These are phyloP conservation scores for Chrysopa pallens DNA, from an alignment of 1,140 invertebrate species.

Conservation along the genomic window DNA sequence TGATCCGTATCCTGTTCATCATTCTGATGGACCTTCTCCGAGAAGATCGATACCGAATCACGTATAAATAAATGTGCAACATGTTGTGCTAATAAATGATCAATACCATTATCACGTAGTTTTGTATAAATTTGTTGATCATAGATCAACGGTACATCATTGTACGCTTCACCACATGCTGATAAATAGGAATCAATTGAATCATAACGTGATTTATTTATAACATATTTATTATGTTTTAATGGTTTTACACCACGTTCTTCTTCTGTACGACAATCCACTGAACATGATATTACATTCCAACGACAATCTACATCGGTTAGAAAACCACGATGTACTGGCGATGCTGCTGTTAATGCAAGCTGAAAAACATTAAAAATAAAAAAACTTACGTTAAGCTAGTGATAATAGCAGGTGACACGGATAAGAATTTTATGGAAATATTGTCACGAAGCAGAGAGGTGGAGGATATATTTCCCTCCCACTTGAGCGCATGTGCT, in stretches of 20 bases:
- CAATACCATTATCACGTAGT: conserved; percentile 72
- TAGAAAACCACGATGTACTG: conserved; percentile 81
- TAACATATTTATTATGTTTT: conserved; percentile 61
- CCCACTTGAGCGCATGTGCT: no score
- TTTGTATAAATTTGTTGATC: conserved; percentile 69
- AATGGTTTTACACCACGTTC: conserved; percentile 73
- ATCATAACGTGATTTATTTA: conserved; percentile 93
- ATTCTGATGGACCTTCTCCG: conserved; percentile 89
- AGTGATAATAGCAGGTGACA: no score
- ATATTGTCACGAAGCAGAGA: no score
- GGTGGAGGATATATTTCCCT: no score
- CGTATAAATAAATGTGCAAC: conserved; percentile 97
- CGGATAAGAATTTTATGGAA: no score
- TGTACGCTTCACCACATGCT: conserved; percentile 69
- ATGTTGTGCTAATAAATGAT: conserved; percentile 80
- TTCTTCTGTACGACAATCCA: conserved; percentile 89
- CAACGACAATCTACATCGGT: conserved; percentile 94
- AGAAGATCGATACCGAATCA: conserved; percentile 90
- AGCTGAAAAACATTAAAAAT: conserved; percentile 34
- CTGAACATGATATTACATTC: conserved; percentile 86
- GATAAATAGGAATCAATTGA: conserved; percentile 96
- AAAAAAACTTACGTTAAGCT: no score
- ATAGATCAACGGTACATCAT: conserved; percentile 79
- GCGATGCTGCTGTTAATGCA: conserved; percentile 90
- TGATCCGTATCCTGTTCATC: conserved; percentile 92